Percentiles rank a stretch among this genome's conserved stretches.
Conservation (phyloP, 2,888 invertebrate genomes). For the Sarcophaga carnaria region DNA sequence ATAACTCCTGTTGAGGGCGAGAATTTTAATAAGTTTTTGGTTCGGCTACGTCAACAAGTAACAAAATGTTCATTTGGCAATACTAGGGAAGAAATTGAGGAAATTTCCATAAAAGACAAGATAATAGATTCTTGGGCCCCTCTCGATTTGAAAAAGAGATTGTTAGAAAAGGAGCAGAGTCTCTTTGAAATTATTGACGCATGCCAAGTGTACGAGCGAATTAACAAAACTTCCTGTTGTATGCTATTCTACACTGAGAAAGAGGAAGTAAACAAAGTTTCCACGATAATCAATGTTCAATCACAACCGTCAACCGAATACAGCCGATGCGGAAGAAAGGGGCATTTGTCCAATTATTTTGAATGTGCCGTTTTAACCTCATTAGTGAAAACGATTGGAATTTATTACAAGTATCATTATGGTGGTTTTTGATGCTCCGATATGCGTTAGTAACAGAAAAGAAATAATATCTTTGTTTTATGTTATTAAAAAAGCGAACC, state of each 20-base stretch:
- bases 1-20: conserved; percentile 69
- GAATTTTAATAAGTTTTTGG: conserved; percentile 74
- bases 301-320: conserved; percentile 44
- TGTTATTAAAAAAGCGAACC: conserved; percentile 63
- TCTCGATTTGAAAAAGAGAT: conserved; percentile 52
- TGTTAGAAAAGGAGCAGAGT: conserved; percentile 60
- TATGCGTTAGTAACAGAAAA: neutral
- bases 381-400: conserved; percentile 55
- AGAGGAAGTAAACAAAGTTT: conserved; percentile 53
- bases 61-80: conserved; percentile 57
- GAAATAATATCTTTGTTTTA: conserved; percentile 60
- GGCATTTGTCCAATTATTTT: conserved; percentile 7
- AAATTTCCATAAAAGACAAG: conserved; percentile 60
- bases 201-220: conserved; percentile 56
- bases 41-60: conserved; percentile 51
- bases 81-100: conserved; percentile 53
- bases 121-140: conserved; percentile 63
- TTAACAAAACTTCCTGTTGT: conserved; percentile 37
- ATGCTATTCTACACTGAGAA: conserved; percentile 18
- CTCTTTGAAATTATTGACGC: conserved; percentile 42
- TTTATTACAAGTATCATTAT: conserved; percentile 9
- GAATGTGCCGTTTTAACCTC: conserved; percentile 52
- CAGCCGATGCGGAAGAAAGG: conserved; percentile 45
- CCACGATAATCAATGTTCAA: conserved; percentile 34
- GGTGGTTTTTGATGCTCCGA: conserved; percentile 56